A percentile compares a stretch with the other conserved stretches of the same genome.
Conservation (phyloP, 2,888 invertebrate species). For the Schizotus pectinicornis region DNA sequence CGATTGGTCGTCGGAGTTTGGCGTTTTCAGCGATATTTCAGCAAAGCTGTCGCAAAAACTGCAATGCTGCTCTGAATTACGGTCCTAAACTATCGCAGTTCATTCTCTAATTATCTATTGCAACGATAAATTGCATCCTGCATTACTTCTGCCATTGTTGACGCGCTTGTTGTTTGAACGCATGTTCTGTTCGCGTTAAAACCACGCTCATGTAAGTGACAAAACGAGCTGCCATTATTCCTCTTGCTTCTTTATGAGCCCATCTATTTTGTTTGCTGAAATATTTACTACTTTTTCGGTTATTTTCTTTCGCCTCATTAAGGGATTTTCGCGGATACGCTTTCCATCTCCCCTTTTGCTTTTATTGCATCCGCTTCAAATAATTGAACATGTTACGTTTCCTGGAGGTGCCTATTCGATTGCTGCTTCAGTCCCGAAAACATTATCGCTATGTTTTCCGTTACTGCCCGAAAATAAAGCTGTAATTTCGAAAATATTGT, state of each 20-base stretch:
- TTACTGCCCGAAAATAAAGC: conserved; percentile 11
- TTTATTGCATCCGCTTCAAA: conserved; percentile 21
- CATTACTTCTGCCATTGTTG: conserved; percentile 20
- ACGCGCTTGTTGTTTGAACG: conserved; percentile 17
- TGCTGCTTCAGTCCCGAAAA: conserved; percentile 14
- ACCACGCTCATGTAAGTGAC: conserved; percentile 21
- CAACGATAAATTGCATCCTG: conserved; percentile 14
- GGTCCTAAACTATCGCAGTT: conserved; percentile 7
- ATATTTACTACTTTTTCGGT: conserved; percentile 12
- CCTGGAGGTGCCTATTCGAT: conserved; percentile 18
- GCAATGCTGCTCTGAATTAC: conserved; percentile 6
- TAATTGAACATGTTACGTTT: conserved; percentile 24
- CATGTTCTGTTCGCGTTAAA: conserved; percentile 25
- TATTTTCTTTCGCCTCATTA: conserved; percentile 22
- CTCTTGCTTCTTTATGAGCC: conserved; percentile 16
- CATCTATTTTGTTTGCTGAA: conserved; percentile 15
- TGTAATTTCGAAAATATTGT: conserved; percentile 4
- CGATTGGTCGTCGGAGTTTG: too few relatives aligned
- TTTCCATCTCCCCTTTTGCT: conserved; percentile 12
- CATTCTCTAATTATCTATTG: conserved; percentile 21
- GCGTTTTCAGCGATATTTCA: too few relatives aligned
- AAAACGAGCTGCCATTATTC: conserved; percentile 24
- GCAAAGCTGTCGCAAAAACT: not conserved
- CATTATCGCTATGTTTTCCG: conserved; percentile 14
- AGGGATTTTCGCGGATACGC: conserved; percentile 1